Conservation (phyloP, 37 sponge, comb jelly and placozoan species). For the Lycopodina hypogea region DNA sequence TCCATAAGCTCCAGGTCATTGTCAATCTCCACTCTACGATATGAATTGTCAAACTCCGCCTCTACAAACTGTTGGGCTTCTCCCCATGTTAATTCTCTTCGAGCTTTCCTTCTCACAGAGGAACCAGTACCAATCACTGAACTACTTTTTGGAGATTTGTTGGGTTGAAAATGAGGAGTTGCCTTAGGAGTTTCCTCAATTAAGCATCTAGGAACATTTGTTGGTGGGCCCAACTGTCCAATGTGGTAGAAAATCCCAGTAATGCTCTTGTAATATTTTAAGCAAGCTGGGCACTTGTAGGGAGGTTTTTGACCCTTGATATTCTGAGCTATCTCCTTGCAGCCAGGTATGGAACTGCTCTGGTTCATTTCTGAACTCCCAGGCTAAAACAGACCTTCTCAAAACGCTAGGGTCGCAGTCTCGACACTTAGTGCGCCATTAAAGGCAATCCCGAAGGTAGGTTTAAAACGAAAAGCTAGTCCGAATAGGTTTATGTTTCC, state of each 20-base stretch:
- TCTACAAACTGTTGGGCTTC: slow-evolving; percentile 81
- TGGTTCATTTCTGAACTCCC: not conserved
- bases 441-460: not conserved
- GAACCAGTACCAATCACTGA: not conserved
- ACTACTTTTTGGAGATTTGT: slow-evolving; percentile 2
- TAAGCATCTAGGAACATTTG: slow-evolving; percentile 46
- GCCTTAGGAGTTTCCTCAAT: slow-evolving; percentile 11
- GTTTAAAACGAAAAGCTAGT: slow-evolving; percentile 21
- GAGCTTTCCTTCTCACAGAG: slow-evolving; percentile 25
- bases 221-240: slow-evolving; percentile 38
- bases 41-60: slow-evolving; percentile 57
- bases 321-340: slow-evolving; percentile 25
- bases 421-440: not conserved
- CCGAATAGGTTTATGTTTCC: not conserved
- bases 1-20: slow-evolving; percentile 29
- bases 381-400: not conserved
- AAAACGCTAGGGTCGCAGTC: not conserved
- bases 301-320: slow-evolving; percentile 55
- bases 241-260: slow-evolving; percentile 78
- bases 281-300: slow-evolving; percentile 61
- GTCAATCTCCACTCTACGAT: slow-evolving; percentile 67
- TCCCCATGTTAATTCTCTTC: slow-evolving; percentile 75
- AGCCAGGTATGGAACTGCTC: slow-evolving; percentile 7
- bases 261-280: slow-evolving; percentile 57
- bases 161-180: slow-evolving; percentile 1